These are phyloP conservation scores for Staurois parvus DNA, from an alignment of 2,797 vertebrate species.

Conservation along the genomic window DNA sequence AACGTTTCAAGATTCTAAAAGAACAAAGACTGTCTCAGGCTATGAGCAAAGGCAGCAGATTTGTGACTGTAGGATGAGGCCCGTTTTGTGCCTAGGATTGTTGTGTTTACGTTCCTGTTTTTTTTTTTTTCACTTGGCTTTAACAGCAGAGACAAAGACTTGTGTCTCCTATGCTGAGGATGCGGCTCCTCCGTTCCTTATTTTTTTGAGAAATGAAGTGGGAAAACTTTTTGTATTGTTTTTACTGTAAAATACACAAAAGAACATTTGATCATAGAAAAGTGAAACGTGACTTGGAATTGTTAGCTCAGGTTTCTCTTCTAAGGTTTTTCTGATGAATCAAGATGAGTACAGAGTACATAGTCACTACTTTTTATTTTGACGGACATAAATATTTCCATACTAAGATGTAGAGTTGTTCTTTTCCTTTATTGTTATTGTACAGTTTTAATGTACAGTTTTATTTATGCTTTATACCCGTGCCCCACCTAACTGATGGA, in stretches of 20 bases:
- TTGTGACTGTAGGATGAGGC: slow-evolving; percentile 92
- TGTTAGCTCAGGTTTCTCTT: slow-evolving; percentile 23
- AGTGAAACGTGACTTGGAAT: slow-evolving; percentile 6
- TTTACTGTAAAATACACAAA: slow-evolving; percentile 58
- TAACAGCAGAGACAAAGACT: slow-evolving; percentile 52
- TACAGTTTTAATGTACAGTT: slow-evolving; percentile 60
- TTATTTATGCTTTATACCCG: slow-evolving; percentile 36
- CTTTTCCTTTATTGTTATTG: slow-evolving; percentile 39
- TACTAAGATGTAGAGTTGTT: background rate
- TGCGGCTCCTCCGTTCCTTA: slow-evolving; percentile 23
- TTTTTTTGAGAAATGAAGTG: slow-evolving; percentile 42
- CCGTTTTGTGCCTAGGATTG: background rate
- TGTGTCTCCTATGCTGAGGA: slow-evolving; percentile 1
- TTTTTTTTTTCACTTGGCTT: slow-evolving; percentile 62
- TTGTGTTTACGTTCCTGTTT: slow-evolving; percentile 49
- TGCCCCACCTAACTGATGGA: too few relatives aligned
- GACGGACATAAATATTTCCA: slow-evolving; percentile 3
- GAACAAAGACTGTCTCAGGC: slow-evolving; percentile 83
- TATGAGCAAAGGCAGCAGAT: slow-evolving; percentile 86
- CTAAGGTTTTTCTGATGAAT: slow-evolving; percentile 7
- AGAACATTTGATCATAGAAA: slow-evolving; percentile 29
- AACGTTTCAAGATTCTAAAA: slow-evolving; percentile 94
- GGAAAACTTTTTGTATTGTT: slow-evolving; percentile 57
- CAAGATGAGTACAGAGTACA: slow-evolving; percentile 18
- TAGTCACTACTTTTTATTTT: slow-evolving; percentile 41